Conservation (phyloP, 2,888 invertebrate genomes). For the Neoascia interrupta region DNA sequence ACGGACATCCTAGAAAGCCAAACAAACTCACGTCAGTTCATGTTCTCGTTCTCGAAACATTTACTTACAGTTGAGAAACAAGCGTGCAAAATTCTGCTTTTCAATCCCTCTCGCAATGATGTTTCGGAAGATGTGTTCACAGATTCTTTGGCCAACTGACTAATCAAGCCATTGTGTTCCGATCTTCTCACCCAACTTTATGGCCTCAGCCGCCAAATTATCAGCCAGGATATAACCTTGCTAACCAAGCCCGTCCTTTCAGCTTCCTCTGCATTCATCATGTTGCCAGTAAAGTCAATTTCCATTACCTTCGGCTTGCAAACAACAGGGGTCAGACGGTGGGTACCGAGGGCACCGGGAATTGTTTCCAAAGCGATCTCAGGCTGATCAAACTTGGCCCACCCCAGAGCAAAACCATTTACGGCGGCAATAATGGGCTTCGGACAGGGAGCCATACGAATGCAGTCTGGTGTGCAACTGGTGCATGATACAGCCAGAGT, state of each 20-base stretch:
- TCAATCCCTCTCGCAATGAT: conserved; percentile 91
- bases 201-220: too few relatives aligned
- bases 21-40: background rate
- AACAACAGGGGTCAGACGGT: conserved; percentile 83
- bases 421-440: conserved; percentile 99
- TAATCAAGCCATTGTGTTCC: conserved; percentile 90
- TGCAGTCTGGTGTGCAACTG: conserved; percentile 94
- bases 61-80: conserved; percentile 94
- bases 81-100: conserved; percentile 93
- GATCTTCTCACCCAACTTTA: too few relatives aligned
- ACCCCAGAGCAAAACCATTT: conserved; percentile 98
- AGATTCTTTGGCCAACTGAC: conserved; percentile 93
- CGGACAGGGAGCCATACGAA: conserved; percentile 86
- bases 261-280: conserved; percentile 94
- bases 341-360: conserved; percentile 98
- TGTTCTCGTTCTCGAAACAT: background rate
- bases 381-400: conserved; percentile 98
- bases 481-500: conserved; percentile 84
- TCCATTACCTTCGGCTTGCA: conserved; percentile 99
- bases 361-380: conserved; percentile 98
- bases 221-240: conserved; percentile 96
- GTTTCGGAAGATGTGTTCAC: conserved; percentile 95
- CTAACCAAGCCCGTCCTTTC: conserved; percentile 92
- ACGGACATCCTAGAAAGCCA: conserved; percentile 89
- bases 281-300: conserved; percentile 95